These are phyloP conservation scores for Notocelia uddmanniana DNA, from an alignment of 2,888 invertebrate genomes.

Conservation along the genomic window DNA sequence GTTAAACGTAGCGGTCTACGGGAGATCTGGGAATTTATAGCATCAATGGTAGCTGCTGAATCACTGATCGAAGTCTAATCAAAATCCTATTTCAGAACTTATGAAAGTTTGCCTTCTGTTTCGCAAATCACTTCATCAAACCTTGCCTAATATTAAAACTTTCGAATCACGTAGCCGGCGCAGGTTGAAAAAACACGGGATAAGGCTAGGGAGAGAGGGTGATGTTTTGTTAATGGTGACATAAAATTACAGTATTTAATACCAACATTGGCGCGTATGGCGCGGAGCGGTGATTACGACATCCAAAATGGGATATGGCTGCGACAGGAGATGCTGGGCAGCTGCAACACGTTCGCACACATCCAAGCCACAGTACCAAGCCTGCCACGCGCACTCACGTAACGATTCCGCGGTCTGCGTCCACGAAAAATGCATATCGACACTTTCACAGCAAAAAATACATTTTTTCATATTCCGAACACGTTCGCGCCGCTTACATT, in stretches of 20 bases:
- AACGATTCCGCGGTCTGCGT: constrained; percentile 66
- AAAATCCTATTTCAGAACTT: not conserved
- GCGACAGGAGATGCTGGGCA: constrained; percentile 65
- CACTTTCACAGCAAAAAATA: constrained; percentile 50
- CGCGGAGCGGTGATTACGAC: constrained; percentile 73
- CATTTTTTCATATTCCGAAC: constrained; percentile 36
- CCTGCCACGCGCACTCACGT: constrained; percentile 70
- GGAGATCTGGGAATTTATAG: too few species aligned
- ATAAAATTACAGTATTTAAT: constrained; percentile 46
- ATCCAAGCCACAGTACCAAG: constrained; percentile 67
- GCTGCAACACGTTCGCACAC: constrained; percentile 67
- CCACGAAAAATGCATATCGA: constrained; percentile 62
- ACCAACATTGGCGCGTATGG: constrained; percentile 70
- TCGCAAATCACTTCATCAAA: not conserved
- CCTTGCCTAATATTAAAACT: too few species aligned
- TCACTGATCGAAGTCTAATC: too few species aligned
- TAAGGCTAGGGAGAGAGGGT: not conserved
- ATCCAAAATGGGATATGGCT: constrained; percentile 72
- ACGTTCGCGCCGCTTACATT: constrained; percentile 55
- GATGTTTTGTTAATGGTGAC: not conserved
- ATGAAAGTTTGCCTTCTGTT: not conserved
- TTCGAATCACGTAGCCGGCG: too few species aligned
- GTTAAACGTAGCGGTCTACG: too few species aligned
- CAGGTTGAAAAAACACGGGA: not conserved
- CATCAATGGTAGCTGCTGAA: too few species aligned